These are phyloP conservation scores for Eurystomus gularis DNA, from an alignment of 2,113 vertebrate genomes.

Conservation along the genomic window DNA sequence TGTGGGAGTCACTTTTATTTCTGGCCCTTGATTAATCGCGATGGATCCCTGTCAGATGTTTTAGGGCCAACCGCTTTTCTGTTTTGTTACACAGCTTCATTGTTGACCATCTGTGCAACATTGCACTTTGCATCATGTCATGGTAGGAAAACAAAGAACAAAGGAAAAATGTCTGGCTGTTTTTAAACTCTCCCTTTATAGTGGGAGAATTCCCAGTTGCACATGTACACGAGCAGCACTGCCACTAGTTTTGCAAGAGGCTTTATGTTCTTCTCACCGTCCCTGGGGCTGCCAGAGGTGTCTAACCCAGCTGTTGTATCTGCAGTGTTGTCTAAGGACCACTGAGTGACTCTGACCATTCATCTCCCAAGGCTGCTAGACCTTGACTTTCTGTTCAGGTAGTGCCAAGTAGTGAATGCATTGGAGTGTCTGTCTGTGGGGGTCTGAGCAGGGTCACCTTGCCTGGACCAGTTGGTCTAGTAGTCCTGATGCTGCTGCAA, in stretches of 20 bases:
- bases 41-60: not conserved
- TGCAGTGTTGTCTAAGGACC: not conserved
- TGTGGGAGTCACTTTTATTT: conserved; percentile 19
- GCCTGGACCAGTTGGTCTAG: accelerated
- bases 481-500: not conserved
- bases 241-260: not conserved
- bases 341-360: not conserved
- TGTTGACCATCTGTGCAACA: conserved; percentile 22
- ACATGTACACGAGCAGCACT: not conserved
- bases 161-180: not conserved
- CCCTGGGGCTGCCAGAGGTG: not conserved
- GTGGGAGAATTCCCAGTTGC: not conserved
- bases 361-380: not conserved
- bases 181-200: not conserved
- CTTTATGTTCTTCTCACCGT: not conserved
- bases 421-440: accelerated
- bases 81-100: not conserved
- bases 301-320: not conserved
- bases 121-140: not conserved
- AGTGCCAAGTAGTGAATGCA: not conserved
- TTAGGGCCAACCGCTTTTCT: not conserved
- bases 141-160: conserved; percentile 7
- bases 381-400: not conserved
- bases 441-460: not conserved
- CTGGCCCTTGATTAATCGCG: not conserved